phyloP scores from a whole-genome alignment of 2,113 vertebrate genomes.

The Leiothrix lutea region DNA sequence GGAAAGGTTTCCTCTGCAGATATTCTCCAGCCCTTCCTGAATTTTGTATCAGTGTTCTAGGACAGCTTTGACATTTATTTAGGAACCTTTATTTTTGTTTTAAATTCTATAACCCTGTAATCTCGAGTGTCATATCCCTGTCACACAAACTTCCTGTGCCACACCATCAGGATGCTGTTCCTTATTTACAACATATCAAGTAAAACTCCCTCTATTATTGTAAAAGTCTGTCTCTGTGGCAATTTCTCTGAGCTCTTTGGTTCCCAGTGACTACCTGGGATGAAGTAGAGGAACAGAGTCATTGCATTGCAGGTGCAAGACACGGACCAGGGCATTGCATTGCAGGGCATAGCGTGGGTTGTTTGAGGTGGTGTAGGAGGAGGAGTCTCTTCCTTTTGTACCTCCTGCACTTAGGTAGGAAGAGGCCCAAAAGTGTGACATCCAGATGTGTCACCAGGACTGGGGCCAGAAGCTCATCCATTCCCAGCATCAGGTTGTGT shows the following conservation, averaged over 20 bases:
- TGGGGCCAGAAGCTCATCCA: background rate
- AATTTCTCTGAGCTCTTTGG: background rate
- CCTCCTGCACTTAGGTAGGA: background rate
- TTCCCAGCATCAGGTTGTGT: background rate
- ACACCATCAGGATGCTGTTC: fast-evolving
- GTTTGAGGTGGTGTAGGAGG: background rate
- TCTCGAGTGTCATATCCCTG: background rate
- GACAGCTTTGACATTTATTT: background rate
- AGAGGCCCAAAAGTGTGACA: background rate
- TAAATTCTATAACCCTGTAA: background rate
- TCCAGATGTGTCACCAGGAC: background rate
- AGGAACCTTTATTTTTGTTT: background rate
- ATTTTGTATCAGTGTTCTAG: background rate
- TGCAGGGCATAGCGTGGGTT: background rate
- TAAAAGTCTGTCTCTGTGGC: background rate
- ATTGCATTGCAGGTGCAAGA: background rate
- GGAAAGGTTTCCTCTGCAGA: background rate
- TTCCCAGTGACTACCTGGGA: background rate
- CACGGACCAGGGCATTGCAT: background rate
- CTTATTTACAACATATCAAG: background rate
- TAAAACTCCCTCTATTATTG: background rate
- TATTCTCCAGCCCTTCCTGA: background rate
- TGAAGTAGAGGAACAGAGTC: background rate
- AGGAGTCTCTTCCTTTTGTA: background rate
- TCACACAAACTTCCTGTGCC: background rate